Percentiles rank a stretch among this genome's conserved stretches.
Conservation (phyloP, 2,113 vertebrate genomes). For the Peucedramus taeniatus region DNA sequence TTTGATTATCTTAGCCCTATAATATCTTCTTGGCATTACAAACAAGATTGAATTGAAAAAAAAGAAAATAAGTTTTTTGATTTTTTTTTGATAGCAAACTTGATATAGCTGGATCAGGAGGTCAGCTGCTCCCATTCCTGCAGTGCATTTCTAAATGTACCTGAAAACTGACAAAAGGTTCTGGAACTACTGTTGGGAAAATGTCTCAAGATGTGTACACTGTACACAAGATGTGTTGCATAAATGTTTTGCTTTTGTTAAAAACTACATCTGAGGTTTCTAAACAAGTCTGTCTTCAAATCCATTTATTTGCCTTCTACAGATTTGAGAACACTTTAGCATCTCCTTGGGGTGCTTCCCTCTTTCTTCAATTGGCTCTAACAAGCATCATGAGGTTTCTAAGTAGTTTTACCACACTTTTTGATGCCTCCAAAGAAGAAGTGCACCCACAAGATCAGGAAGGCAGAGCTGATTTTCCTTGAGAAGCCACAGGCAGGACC, state of each 20-base stretch:
- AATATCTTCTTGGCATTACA: not conserved
- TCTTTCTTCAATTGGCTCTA: not conserved
- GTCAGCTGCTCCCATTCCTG: not conserved
- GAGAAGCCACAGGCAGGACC: constrained; percentile 76
- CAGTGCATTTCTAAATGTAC: not conserved
- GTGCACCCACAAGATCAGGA: constrained; percentile 30
- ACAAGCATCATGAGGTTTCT: constrained; percentile 66
- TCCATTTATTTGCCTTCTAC: not conserved
- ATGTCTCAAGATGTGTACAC: not conserved
- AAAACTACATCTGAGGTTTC: not conserved
- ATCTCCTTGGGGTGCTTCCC: not conserved
- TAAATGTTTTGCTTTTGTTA: not conserved
- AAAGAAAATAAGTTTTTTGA: not conserved
- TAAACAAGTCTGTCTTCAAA: not conserved
- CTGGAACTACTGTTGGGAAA: not conserved
- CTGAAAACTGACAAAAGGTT: not conserved
- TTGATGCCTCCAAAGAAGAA: constrained; percentile 87
- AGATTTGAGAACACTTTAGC: constrained; percentile 10
- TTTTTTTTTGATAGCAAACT: not conserved
- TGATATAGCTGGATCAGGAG: not conserved
- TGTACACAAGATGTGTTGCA: not conserved
- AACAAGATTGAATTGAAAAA: not conserved
- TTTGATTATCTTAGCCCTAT: not conserved
- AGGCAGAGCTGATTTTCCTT: constrained; percentile 78
- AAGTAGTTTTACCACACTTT: not conserved